phyloP scores from a whole-genome alignment of 2,888 invertebrate species.

The Patella pellucida region DNA sequence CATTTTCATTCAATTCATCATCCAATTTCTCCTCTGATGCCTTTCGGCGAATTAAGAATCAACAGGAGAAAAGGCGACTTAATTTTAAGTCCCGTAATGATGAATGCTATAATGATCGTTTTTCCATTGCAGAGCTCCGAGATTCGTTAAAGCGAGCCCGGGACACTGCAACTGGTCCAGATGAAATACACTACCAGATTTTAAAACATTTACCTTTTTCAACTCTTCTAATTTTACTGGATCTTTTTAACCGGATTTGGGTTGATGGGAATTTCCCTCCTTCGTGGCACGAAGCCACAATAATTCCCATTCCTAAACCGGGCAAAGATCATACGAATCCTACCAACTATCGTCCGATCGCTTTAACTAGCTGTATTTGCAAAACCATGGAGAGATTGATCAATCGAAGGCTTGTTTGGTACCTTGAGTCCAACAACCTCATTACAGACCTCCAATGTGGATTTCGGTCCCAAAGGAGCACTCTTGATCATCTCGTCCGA shows the following conservation, averaged over 20 bases:
- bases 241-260: constrained; percentile 34
- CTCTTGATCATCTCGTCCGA: constrained; percentile 33
- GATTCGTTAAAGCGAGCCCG: too few relatives aligned
- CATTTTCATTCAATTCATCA: too few relatives aligned
- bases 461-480: constrained; percentile 31
- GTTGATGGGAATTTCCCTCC: constrained; percentile 28
- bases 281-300: constrained; percentile 30
- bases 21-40: too few relatives aligned
- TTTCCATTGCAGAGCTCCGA: too few relatives aligned
- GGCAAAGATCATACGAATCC: constrained; percentile 36
- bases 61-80: too few relatives aligned
- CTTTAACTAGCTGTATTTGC: constrained; percentile 50
- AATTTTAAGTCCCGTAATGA: too few relatives aligned
- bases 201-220: constrained; percentile 14
- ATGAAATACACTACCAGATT: constrained; percentile 28
- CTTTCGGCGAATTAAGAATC: too few relatives aligned
- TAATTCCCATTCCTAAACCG: constrained; percentile 39
- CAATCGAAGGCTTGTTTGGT: constrained; percentile 42
- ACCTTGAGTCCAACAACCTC: constrained; percentile 35
- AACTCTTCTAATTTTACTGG: constrained; percentile 1
- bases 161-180: constrained; percentile 25
- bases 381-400: constrained; percentile 51
- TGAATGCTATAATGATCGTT: too few relatives aligned
- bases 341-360: constrained; percentile 48
- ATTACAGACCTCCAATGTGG: constrained; percentile 34